Evolutionary conservation across 2,888 invertebrate species (phyloP).

Genomic region (Magallana nippona): DNA sequence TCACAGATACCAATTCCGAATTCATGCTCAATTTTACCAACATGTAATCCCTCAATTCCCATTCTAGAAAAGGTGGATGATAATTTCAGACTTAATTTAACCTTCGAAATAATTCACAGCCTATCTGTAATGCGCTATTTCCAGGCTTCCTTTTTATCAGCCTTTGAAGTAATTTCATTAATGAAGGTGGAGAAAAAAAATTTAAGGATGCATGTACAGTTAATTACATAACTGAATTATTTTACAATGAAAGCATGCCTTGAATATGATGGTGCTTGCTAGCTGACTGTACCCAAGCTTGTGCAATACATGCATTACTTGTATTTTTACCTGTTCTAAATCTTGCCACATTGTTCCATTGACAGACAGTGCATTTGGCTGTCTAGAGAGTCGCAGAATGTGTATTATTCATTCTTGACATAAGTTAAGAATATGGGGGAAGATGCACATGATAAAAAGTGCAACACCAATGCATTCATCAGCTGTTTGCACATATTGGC

Average conservation of each 20-base stretch:
- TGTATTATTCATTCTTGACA: constrained; percentile 23
- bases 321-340: not conserved
- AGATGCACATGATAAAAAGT: not conserved
- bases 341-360: constrained; percentile 1
- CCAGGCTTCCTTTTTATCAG: too few relatives aligned
- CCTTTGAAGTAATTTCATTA: not conserved
- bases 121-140: too few relatives aligned
- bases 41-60: too few relatives aligned
- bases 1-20: too few relatives aligned
- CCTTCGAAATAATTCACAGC: too few relatives aligned
- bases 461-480: too few relatives aligned
- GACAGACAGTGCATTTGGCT: not conserved
- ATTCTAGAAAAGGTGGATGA: too few relatives aligned
- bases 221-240: constrained; percentile 7
- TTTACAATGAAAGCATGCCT: not conserved
- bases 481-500: too few relatives aligned
- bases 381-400: not conserved
- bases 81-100: too few relatives aligned
- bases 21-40: too few relatives aligned
- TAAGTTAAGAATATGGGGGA: not conserved
- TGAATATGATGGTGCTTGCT: not conserved
- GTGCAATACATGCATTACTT: not conserved
- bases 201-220: not conserved
- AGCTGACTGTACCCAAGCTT: not conserved
- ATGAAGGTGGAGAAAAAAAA: not conserved